These are phyloP conservation scores for Drosophila funebris DNA, from an alignment of 1,140 invertebrate species.

Conservation along the genomic window DNA sequence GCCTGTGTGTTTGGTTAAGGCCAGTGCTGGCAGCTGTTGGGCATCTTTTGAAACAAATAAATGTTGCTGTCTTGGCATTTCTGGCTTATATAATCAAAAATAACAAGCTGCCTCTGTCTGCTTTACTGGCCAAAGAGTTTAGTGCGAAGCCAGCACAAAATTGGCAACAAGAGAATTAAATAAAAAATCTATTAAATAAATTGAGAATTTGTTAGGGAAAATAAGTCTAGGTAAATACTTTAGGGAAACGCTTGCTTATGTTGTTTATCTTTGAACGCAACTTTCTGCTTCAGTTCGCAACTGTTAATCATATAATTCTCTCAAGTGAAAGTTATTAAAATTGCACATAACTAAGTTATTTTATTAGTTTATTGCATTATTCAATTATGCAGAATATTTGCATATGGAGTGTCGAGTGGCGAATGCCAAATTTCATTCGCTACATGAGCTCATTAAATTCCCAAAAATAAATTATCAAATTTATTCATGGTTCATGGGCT, in stretches of 20 bases:
- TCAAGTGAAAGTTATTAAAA: neutral
- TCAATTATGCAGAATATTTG: constrained; percentile 46
- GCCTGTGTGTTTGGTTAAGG: neutral
- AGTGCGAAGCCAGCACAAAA: neutral
- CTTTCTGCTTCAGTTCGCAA: no score
- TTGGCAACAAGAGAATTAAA: neutral
- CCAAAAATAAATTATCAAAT: constrained; percentile 30
- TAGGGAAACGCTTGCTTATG: no score
- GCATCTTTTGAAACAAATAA: neutral
- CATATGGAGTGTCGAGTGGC: neutral
- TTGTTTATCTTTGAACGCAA: no score
- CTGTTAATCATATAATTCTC: no score
- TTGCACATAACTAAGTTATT: neutral
- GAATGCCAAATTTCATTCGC: constrained; percentile 3
- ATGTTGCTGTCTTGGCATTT: neutral
- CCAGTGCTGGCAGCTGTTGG: neutral
- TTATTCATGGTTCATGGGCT: constrained; percentile 23
- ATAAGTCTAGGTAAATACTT: no score
- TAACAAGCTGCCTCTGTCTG: neutral
- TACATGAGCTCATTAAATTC: constrained; percentile 51
- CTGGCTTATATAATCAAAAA: neutral
- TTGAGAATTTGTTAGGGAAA: no score
- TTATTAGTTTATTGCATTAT: constrained; percentile 12
- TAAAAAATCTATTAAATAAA: no score
- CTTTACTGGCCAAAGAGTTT: neutral